Percentiles rank a stretch among this genome's conserved stretches.
Conservation (phyloP, 2,113 vertebrate genomes). For the Pagrus major region DNA sequence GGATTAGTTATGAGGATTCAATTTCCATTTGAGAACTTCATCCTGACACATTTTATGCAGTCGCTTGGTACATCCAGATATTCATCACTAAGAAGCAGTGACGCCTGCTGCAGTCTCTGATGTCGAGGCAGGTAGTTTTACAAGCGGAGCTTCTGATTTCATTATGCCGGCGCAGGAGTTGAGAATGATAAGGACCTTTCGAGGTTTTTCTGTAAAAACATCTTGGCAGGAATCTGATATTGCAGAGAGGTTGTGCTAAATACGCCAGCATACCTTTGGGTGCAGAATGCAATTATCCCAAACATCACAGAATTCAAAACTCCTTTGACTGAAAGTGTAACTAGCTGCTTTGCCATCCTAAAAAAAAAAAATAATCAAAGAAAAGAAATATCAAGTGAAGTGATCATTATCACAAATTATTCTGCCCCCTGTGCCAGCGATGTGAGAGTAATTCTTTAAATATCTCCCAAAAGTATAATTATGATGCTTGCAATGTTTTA, state of each 20-base stretch:
- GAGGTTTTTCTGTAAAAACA: slow-evolving; percentile 24
- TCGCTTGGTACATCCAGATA: slow-evolving; percentile 36
- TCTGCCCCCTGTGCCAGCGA: not conserved
- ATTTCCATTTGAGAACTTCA: slow-evolving; percentile 43
- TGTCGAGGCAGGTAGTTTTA: slow-evolving; percentile 49
- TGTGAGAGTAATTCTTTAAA: slow-evolving; percentile 5
- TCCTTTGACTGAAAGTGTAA: slow-evolving; percentile 1
- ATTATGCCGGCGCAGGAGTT: slow-evolving; percentile 26
- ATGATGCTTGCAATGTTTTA: slow-evolving; percentile 17
- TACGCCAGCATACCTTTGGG: slow-evolving; percentile 11
- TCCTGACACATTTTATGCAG: slow-evolving; percentile 29
- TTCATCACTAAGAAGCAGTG: slow-evolving; percentile 43
- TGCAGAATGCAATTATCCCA: slow-evolving; percentile 41
- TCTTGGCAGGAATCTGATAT: slow-evolving; percentile 14
- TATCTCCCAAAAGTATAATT: slow-evolving; percentile 22
- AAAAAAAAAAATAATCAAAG: slow-evolving; percentile 24
- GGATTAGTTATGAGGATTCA: slow-evolving; percentile 48
- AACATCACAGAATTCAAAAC: slow-evolving; percentile 27
- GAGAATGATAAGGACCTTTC: slow-evolving; percentile 23
- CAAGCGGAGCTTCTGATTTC: slow-evolving; percentile 51
- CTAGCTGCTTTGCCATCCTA: not conserved
- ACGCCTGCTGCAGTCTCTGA: slow-evolving; percentile 50
- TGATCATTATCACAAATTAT: slow-evolving; percentile 48
- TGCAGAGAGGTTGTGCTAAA: slow-evolving; percentile 28
- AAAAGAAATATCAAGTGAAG: slow-evolving; percentile 30